These are phyloP conservation scores for Bungarus multicinctus DNA, from an alignment of 2,113 vertebrate genomes.

Conservation along the genomic window DNA sequence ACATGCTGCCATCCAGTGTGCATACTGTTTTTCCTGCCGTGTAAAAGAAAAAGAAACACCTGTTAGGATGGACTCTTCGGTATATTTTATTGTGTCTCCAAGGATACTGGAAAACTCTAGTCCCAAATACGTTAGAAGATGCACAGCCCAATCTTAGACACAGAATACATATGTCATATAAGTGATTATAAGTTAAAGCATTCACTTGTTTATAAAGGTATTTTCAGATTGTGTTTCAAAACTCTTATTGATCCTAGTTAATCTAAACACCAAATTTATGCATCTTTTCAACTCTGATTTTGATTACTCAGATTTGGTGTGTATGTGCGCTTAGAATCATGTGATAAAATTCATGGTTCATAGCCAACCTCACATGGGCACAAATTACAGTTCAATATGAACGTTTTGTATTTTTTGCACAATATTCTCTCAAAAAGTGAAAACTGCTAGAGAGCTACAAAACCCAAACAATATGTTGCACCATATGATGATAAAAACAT, in stretches of 20 bases:
- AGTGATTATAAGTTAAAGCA: accelerated
- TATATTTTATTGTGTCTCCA: not conserved
- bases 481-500: not conserved
- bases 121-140: accelerated
- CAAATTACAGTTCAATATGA: not conserved
- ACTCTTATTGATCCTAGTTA: not conserved
- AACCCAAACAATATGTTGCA: not conserved
- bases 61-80: not conserved
- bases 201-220: not conserved
- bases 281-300: not conserved
- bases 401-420: not conserved
- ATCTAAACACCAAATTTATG: not conserved
- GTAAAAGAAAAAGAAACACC: not conserved
- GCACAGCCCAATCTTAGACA: not conserved
- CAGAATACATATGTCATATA: accelerated
- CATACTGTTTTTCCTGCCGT: slow-evolving; percentile 92
- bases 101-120: not conserved
- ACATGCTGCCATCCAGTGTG: slow-evolving; percentile 98
- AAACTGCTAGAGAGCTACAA: not conserved
- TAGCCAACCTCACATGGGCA: not conserved
- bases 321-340: not conserved
- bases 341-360: not conserved
- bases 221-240: not conserved
- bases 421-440: not conserved
- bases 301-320: not conserved